Conservation (phyloP, 2,888 invertebrate genomes). For the Ischnus inquisitorius region DNA sequence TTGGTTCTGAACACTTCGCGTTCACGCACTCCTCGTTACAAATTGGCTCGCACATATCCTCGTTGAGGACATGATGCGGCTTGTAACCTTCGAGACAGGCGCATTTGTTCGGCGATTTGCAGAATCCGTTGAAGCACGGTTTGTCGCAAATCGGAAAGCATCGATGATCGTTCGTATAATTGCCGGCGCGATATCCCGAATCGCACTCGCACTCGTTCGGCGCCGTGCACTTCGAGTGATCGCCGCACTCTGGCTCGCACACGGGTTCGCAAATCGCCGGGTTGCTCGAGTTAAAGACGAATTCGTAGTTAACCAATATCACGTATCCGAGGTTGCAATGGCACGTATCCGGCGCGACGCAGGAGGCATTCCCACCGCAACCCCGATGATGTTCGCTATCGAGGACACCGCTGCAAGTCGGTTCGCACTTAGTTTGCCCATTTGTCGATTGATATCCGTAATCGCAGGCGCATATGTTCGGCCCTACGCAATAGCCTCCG, state of each 20-base stretch:
- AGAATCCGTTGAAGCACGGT: slow-evolving; percentile 57
- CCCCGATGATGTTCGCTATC: not conserved
- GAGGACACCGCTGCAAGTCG: slow-evolving; percentile 22
- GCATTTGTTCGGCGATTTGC: slow-evolving; percentile 65
- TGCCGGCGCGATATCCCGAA: slow-evolving; percentile 25
- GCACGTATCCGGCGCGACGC: slow-evolving; percentile 50
- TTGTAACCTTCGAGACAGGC: slow-evolving; percentile 59
- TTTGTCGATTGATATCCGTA: slow-evolving; percentile 80
- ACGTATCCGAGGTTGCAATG: slow-evolving; percentile 59
- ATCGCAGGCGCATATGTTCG: slow-evolving; percentile 79
- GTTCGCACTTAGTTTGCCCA: slow-evolving; percentile 37
- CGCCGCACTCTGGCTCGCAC: slow-evolving; percentile 49
- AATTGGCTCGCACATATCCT: slow-evolving; percentile 64
- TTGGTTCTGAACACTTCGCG: slow-evolving; percentile 82
- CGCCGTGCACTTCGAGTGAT: slow-evolving; percentile 50
- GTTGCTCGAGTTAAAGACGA: not conserved
- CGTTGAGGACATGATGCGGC: not conserved
- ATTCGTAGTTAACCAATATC: not conserved
- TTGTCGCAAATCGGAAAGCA: slow-evolving; percentile 64
- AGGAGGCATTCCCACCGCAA: slow-evolving; percentile 49
- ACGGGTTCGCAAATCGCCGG: slow-evolving; percentile 52
- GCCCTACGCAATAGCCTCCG: slow-evolving; percentile 85
- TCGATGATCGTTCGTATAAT: slow-evolving; percentile 27
- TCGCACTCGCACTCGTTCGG: slow-evolving; percentile 56
- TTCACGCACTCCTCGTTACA: slow-evolving; percentile 83